Conservation (phyloP, 2,113 vertebrate genomes). For the Pandion haliaetus region DNA sequence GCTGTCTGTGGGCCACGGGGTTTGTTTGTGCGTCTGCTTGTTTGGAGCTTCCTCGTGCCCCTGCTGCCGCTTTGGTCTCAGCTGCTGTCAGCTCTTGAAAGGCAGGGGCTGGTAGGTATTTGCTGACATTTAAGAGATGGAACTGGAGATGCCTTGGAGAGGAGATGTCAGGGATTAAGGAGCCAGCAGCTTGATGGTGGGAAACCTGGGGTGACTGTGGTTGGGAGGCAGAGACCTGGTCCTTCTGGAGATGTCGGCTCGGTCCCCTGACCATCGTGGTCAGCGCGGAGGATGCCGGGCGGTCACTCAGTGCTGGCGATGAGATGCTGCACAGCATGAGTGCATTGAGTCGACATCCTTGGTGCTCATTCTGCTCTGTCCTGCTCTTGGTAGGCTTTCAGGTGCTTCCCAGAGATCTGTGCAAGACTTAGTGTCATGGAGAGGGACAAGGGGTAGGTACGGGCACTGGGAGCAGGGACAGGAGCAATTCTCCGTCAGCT, state of each 20-base stretch:
- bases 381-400: not conserved
- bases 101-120: not conserved
- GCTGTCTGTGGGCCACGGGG: not conserved
- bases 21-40: not conserved
- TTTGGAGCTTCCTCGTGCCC: not conserved
- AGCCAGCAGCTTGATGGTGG: not conserved
- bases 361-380: not conserved
- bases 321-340: not conserved
- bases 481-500: not conserved
- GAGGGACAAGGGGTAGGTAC: too few species aligned
- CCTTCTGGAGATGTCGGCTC: not conserved
- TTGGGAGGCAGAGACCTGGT: not conserved
- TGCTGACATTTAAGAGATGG: not conserved
- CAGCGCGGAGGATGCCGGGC: accelerated
- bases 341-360: accelerated
- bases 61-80: not conserved
- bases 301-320: accelerated
- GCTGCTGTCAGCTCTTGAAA: not conserved
- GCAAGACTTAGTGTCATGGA: not conserved
- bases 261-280: accelerated
- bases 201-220: not conserved
- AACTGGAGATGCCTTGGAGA: not conserved
- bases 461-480: not conserved
- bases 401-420: not conserved
- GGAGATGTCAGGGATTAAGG: not conserved